Conservation (phyloP, 2,888 invertebrate species). For the Troides helena region DNA sequence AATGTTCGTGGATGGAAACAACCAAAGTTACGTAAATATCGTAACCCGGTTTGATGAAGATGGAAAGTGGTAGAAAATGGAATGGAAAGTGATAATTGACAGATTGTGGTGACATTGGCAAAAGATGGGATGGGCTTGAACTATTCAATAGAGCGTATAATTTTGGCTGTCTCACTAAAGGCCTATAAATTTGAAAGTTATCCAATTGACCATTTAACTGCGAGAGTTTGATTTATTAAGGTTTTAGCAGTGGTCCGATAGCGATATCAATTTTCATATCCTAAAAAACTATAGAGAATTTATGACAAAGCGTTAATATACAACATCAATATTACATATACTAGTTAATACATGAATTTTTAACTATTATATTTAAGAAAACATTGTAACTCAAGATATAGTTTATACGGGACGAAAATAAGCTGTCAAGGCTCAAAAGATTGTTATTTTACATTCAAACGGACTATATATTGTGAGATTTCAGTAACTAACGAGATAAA, state of each 20-base stretch:
- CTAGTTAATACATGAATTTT: background rate
- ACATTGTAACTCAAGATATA: slow-evolving; percentile 46
- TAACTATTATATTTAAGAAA: slow-evolving; percentile 36
- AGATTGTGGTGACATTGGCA: slow-evolving; percentile 34
- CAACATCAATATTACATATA: slow-evolving; percentile 38
- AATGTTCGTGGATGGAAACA: slow-evolving; percentile 14
- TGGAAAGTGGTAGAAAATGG: slow-evolving; percentile 37
- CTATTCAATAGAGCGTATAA: slow-evolving; percentile 46
- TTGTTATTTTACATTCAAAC: slow-evolving; percentile 45
- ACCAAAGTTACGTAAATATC: slow-evolving; percentile 32
- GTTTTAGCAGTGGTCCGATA: slow-evolving; percentile 52
- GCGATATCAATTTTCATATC: slow-evolving; percentile 26
- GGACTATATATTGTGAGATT: slow-evolving; percentile 11
- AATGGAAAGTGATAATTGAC: slow-evolving; percentile 43
- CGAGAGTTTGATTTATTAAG: background rate
- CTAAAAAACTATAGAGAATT: no score
- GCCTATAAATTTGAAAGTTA: slow-evolving; percentile 16
- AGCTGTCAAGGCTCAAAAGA: slow-evolving; percentile 49
- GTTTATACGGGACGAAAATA: slow-evolving; percentile 55
- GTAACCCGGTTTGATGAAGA: slow-evolving; percentile 26
- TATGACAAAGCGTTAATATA: no score
- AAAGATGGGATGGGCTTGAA: slow-evolving; percentile 39
- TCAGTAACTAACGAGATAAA: slow-evolving; percentile 14
- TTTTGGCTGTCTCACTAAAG: slow-evolving; percentile 30
- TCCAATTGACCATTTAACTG: background rate